These are phyloP conservation scores for Eurystomus glaucurus DNA, from an alignment of 2,797 vertebrate genomes.

Conservation along the genomic window DNA sequence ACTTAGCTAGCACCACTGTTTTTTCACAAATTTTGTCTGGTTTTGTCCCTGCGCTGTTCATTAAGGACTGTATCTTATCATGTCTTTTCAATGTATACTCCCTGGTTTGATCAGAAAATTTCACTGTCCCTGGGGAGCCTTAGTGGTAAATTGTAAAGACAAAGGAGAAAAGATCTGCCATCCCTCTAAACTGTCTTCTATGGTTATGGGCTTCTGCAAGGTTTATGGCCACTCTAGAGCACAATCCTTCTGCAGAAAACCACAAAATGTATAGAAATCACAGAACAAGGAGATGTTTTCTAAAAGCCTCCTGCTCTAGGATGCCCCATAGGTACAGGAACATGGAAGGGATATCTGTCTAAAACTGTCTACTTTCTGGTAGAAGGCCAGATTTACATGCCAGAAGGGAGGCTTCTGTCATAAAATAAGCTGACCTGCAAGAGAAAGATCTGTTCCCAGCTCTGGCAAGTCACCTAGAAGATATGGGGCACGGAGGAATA, in stretches of 20 bases:
- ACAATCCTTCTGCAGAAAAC: neutral
- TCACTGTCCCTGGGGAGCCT: neutral
- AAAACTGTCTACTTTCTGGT: neutral
- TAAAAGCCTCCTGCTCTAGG: neutral
- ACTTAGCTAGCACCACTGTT: neutral
- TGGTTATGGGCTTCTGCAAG: neutral
- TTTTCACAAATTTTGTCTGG: neutral
- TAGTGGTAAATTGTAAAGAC: neutral
- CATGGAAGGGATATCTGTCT: neutral
- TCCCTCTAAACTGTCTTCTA: neutral
- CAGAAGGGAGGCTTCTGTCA: neutral
- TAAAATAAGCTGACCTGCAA: neutral
- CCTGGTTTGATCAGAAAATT: neutral
- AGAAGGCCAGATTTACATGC: neutral
- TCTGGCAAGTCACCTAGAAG: neutral
- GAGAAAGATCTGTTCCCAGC: neutral
- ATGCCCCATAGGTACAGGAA: neutral
- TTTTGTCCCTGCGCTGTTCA: neutral
- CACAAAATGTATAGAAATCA: neutral
- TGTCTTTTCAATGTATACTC: neutral
- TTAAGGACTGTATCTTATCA: neutral
- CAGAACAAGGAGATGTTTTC: neutral
- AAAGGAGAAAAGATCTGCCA: neutral
- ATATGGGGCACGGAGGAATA: neutral
- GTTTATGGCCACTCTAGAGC: neutral